Evolutionary conservation across 2,888 invertebrate species (phyloP).

Genomic region (Aleiodes testaceus): DNA sequence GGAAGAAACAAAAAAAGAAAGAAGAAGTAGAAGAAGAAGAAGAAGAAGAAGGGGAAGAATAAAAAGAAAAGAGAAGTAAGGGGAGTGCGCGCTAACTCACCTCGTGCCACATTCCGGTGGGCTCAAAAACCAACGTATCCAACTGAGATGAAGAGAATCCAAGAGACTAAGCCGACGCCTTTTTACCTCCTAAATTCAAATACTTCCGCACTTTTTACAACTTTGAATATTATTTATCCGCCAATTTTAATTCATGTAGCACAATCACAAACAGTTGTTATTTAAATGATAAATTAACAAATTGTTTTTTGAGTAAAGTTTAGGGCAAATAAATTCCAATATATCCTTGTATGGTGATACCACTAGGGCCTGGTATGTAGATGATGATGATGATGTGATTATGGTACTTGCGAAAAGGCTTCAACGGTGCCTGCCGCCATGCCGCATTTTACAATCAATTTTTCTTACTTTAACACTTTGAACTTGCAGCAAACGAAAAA

Average conservation of each 20-base stretch:
- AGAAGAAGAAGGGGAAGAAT: conserved; percentile 30
- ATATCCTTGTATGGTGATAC: neutral
- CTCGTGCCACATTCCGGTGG: conserved; percentile 72
- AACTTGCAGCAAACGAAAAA: too few relatives aligned
- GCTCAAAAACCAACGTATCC: conserved; percentile 52
- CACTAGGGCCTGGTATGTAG: conserved; percentile 9
- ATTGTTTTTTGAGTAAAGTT: too few relatives aligned
- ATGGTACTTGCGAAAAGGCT: neutral
- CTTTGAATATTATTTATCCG: neutral
- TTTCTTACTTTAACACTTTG: neutral
- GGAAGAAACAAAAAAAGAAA: conserved; percentile 32
- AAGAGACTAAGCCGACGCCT: conserved; percentile 43
- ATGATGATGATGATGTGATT: neutral
- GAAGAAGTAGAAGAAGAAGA: too few relatives aligned
- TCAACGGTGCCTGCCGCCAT: neutral
- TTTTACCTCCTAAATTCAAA: conserved; percentile 18
- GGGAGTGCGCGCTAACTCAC: conserved; percentile 63
- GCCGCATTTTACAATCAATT: conserved; percentile 12
- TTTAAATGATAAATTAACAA: too few relatives aligned
- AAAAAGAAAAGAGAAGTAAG: conserved; percentile 41
- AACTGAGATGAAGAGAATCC: conserved; percentile 47
- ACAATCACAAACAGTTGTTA: conserved; percentile 23
- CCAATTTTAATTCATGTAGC: neutral
- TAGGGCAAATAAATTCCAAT: neutral
- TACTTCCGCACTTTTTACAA: conserved; percentile 11